Evolutionary conservation across 2,888 invertebrate genomes (phyloP), one percentile per base, ranked within the genome.

Genomic region (Exocentrus adspersus): DNA sequence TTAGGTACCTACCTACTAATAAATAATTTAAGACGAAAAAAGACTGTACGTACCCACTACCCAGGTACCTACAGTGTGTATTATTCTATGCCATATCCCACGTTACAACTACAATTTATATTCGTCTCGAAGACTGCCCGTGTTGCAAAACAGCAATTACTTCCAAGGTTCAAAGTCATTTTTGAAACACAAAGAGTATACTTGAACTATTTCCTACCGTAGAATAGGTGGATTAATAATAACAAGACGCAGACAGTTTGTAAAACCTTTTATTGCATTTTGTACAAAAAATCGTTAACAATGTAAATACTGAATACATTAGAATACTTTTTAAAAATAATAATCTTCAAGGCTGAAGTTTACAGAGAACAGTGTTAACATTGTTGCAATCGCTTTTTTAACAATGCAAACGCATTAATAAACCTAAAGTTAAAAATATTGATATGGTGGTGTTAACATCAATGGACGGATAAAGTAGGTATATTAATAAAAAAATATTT

Each of bases 151-250:
- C 51, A 65, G 52, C 63, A 63, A 71, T 72, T 72, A 69, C 60
- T 20, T 60, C 59, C 72, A 72, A 74, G 74, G 74, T 65, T 41
- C 41, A 42, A 42, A 21, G n/a, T 52, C 60, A 62, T 52, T 37
- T 64, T n/a, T n/a, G n/a, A n/a, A 62, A 64, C 59, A 70, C 70
- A 72, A 70, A 68, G 60, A 56, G 43, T 57, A 69, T 72, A 72
- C 75, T 75, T 75, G 75, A 73, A 69, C 74, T 72, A 73, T 66
- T 63, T 72, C 51, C 30, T 56, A 57, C n/a, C n/a, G n/a, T n/a
- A 59, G 59, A 60, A 68, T n/a, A n/a, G n/a, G n/a, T n/a, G n/a
- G n/a, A n/a, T n/a, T n/a, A 68, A 64, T 48, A 51, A 61, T 37
- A 64, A 42, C 59, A 30, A 50, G 45, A n/a, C n/a, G n/a, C n/a